phyloP scores from a whole-genome alignment of 2,797 vertebrate genomes.

The Sebastes trivittatus region DNA sequence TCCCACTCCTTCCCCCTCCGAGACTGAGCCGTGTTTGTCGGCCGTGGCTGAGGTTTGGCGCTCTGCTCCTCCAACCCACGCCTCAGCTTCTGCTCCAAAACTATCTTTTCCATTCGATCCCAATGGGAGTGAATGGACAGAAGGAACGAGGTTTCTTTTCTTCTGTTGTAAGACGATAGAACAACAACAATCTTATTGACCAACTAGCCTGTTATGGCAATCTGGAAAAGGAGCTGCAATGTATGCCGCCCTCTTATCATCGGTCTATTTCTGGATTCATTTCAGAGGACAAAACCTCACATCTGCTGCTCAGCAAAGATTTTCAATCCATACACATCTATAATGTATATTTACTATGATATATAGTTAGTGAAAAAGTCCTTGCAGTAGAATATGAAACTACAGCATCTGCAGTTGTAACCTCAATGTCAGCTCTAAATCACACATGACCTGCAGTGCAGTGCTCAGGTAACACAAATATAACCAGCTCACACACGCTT shows the following conservation, averaged over 20 bases:
- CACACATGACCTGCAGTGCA: background rate
- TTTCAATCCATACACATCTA: background rate
- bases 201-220: constrained; percentile 3
- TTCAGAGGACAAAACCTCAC: background rate
- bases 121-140: constrained; percentile 29
- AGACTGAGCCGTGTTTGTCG: constrained; percentile 55
- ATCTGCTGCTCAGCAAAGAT: constrained; percentile 4
- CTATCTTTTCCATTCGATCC: constrained; percentile 64
- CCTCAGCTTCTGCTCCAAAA: constrained; percentile 56
- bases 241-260: constrained; percentile 11
- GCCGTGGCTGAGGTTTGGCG: constrained; percentile 64
- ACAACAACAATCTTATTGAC: constrained; percentile 18
- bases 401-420: background rate
- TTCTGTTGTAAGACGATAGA: constrained; percentile 9
- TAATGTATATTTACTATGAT: constrained; percentile 19
- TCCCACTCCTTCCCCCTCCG: constrained; percentile 49
- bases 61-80: constrained; percentile 61
- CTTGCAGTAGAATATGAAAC: background rate
- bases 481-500: constrained; percentile 37
- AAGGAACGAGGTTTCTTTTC: constrained; percentile 5
- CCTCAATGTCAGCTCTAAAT: constrained; percentile 11
- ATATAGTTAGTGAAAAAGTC: background rate
- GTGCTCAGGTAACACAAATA: constrained; percentile 28
- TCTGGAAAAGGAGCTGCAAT: constrained; percentile 10
- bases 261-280: background rate